phyloP scores from a whole-genome alignment of 2,113 vertebrate genomes.

The Macquaria ambigua region DNA sequence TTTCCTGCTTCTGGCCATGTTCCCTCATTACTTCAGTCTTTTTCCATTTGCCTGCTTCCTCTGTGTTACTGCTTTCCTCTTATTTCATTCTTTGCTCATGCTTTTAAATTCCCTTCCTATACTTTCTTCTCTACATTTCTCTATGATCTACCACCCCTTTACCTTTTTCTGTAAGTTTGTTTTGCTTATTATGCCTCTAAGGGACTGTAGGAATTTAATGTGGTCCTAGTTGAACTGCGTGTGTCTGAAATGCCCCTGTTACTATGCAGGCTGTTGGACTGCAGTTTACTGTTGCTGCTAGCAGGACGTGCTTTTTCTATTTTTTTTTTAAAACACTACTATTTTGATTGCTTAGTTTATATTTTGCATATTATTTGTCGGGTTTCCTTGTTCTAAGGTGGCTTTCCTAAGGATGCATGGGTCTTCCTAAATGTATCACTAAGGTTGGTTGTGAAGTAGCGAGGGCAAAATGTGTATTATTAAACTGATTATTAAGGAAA shows the following conservation, averaged over 20 bases:
- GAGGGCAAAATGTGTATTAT: background rate
- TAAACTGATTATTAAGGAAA: background rate
- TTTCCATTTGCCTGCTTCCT: constrained; percentile 27
- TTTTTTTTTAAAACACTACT: background rate
- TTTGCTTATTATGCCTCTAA: constrained; percentile 18
- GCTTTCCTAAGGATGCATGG: background rate
- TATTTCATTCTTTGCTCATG: constrained; percentile 20
- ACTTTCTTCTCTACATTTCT: background rate
- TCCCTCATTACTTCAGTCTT: constrained; percentile 47
- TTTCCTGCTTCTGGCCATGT: constrained; percentile 42
- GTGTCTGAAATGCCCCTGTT: background rate
- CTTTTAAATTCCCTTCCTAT: background rate
- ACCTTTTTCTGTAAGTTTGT: constrained; percentile 12
- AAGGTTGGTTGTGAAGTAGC: background rate
- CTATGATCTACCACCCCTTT: constrained; percentile 21
- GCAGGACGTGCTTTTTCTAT: background rate
- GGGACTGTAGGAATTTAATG: background rate
- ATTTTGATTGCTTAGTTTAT: background rate
- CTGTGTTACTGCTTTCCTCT: background rate
- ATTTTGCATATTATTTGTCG: background rate
- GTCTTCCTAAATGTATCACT: background rate
- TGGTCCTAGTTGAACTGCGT: background rate
- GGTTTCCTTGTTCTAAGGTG: background rate
- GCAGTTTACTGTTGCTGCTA: background rate
- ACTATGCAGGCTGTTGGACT: background rate